These are phyloP conservation scores for Petrocephalus zakoni DNA, from an alignment of 2,113 vertebrate species.

Conservation along the genomic window DNA sequence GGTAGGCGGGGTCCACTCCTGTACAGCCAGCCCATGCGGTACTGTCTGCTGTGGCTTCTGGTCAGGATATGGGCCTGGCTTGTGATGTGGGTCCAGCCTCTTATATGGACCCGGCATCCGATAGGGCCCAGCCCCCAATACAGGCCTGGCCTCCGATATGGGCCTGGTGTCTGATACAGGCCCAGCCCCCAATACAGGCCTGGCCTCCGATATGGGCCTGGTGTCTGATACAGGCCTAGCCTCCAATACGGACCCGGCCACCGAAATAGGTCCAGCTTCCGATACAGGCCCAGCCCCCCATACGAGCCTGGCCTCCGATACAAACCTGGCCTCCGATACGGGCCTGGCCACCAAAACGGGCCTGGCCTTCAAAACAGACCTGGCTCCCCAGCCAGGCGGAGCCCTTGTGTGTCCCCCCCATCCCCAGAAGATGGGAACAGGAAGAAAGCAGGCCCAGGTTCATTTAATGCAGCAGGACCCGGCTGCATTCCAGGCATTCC, in stretches of 20 bases:
- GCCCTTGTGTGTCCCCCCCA: slow-evolving; percentile 36
- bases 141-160: no score
- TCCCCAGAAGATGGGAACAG: slow-evolving; percentile 43
- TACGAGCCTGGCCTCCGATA: not conserved
- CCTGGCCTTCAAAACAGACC: not conserved
- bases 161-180: no score
- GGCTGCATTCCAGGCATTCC: slow-evolving; percentile 60
- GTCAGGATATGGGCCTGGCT: not conserved
- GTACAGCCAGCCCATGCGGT: not conserved
- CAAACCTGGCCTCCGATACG: not conserved
- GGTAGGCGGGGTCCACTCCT: not conserved
- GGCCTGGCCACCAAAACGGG: not conserved
- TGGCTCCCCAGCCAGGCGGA: not conserved
- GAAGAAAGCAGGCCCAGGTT: slow-evolving; percentile 49
- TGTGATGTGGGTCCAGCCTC: not conserved
- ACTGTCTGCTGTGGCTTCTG: not conserved
- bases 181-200: no score
- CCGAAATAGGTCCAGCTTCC: no score
- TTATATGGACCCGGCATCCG: not conserved
- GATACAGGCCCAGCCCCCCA: no score
- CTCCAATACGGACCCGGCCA: no score
- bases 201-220: no score
- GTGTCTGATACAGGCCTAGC: no score
- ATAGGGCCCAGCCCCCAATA: no score
- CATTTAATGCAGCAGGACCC: slow-evolving; percentile 58